A percentile compares a stretch with the other conserved stretches of the same genome.
Evolutionary conservation across 2,113 vertebrate genomes (phyloP).

Genomic region (Bubo bubo): DNA sequence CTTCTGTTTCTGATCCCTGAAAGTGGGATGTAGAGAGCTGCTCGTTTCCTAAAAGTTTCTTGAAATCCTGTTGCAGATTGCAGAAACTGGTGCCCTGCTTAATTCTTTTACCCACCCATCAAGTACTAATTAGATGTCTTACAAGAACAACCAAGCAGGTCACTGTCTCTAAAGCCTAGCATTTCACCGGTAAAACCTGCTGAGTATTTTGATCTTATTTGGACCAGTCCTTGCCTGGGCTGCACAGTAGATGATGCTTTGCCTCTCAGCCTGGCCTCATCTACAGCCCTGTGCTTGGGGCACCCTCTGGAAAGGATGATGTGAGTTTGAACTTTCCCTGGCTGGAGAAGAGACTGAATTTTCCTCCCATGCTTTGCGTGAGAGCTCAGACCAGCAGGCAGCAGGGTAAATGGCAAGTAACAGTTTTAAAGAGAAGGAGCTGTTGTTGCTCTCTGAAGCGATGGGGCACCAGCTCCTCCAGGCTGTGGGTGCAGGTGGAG

Average conservation of each 20-base stretch:
- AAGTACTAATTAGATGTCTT: neutral
- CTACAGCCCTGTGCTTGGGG: neutral
- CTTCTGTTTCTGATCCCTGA: neutral
- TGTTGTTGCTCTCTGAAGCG: neutral
- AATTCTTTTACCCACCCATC: neutral
- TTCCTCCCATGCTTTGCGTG: neutral
- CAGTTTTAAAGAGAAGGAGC: neutral
- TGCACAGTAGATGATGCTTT: neutral
- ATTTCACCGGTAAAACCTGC: neutral
- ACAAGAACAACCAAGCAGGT: neutral
- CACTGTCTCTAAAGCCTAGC: neutral
- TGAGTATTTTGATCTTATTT: neutral
- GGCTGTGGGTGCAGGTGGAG: neutral
- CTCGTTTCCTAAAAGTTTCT: neutral
- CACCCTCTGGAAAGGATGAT: neutral
- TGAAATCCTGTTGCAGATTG: neutral
- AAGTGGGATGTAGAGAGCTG: neutral
- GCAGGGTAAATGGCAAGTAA: neutral
- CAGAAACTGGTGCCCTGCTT: neutral
- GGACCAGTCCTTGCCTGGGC: neutral
- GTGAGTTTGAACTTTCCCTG: neutral
- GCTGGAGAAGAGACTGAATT: neutral
- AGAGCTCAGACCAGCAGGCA: neutral
- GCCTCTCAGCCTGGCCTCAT: neutral
- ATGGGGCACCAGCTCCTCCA: neutral